Base-by-base conservation (phyloP, 2,888 invertebrate genomes). In the Plusia festucae region DNA sequence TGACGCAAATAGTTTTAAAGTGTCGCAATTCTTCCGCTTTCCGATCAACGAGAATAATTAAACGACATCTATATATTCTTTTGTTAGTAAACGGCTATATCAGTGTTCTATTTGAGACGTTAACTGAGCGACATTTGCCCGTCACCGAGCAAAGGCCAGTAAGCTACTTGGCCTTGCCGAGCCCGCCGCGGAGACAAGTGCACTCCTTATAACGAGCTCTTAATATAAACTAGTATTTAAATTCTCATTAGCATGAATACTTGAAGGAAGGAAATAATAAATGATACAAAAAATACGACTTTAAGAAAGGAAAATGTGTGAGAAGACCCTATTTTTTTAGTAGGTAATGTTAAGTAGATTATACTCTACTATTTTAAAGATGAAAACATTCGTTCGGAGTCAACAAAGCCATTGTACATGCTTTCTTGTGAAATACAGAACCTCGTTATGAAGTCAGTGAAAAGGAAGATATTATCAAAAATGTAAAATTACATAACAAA, bases 111-210 rank as follows among this genome's bases (percentile, higher is more conserved):
- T 53, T 69, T 62, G 70, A 76, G 77, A 73, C 65, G 71, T 76
- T 66, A 72, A 78, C 75, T 69, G 73, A 78, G 74, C 82, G 85
- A 84, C 82, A 85, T 88, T 87, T 84, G 93, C 96, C 87, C 93
- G 96, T 89, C 93, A 87, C 91, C 82, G 79, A 73, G 72, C 79
- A 79, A 88, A 92, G 92, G 92, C 90, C 90, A 86, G 82, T 82
- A 74, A 81, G 83, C 80, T 67, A 76, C 60, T 58, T 85, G 91
- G 86, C 93, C 94, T 94, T 92, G 93, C 84, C 68, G 57, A 68
- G 71, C 68, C 65, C 67, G 58, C 78, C 61, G 79, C 81, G 80
- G 83, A 83, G 87, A 92, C 93, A 93, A 91, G 93, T 94, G 93
- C 86, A 86, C 83, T 79, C 46, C 60, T 53, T 67, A 20, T 53